Conservation (phyloP, 2,797 vertebrate species). For the Pseudotriccus pelzelni region DNA sequence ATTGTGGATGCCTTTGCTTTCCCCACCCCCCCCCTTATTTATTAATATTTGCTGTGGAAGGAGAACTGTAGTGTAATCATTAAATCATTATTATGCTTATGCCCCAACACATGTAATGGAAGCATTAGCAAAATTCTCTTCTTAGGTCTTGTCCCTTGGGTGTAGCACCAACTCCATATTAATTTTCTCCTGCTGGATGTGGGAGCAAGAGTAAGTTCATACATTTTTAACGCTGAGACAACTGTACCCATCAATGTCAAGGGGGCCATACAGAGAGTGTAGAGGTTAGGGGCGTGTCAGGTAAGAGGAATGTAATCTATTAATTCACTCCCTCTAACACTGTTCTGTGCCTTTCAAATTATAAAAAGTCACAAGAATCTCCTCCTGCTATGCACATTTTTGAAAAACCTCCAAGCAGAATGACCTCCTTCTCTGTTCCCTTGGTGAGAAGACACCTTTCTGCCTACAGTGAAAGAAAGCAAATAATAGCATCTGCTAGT, state of each 20-base stretch:
- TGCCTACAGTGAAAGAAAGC: constrained; percentile 6
- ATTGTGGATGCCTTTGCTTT: background rate
- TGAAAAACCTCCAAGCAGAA: constrained; percentile 15
- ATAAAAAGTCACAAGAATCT: background rate
- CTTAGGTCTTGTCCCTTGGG: background rate
- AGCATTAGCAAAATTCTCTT: background rate
- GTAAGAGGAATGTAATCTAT: background rate
- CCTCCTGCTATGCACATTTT: background rate
- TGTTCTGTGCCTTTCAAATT: constrained; percentile 7
- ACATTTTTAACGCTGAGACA: background rate
- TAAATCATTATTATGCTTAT: background rate
- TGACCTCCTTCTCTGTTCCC: constrained; percentile 32
- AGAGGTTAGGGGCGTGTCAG: accelerated
- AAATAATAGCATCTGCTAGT: constrained; percentile 30
- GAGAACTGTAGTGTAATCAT: background rate
- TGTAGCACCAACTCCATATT: background rate
- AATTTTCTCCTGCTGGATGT: background rate
- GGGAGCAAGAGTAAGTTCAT: background rate
- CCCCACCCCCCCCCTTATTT: too few species aligned
- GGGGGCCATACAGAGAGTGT: background rate
- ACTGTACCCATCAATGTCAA: background rate
- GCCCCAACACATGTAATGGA: background rate
- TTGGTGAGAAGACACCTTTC: constrained; percentile 6
- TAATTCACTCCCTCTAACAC: background rate
- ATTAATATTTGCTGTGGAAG: background rate